Base-by-base conservation (phyloP, 2,888 invertebrate genomes). In the Eupeodes latifasciatus region DNA sequence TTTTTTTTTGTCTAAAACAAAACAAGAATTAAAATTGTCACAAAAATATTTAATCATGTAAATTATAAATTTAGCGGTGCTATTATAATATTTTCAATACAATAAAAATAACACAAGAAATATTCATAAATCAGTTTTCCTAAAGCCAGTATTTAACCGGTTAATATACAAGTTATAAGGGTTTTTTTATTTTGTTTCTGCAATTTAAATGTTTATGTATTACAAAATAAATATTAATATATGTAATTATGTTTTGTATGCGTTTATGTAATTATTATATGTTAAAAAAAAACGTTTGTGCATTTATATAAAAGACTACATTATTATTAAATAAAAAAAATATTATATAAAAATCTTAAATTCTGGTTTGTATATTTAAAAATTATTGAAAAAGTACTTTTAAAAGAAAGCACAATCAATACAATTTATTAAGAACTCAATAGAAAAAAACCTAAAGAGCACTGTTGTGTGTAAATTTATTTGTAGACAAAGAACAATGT, bases 371-470 rank as follows among this genome's bases (percentile, higher is more conserved):
- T 47, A 34, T 5, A 34, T 12, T 34, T 34, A 14, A 34, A 57
- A 34, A 57, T 6, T 4, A 57, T 61, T 61, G 47, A n/a, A 51
- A 67, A 76, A 55, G 19, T 55, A 34, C 14, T 71, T 71, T 27
- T 14, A 12, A 55, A 40, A 12, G 14, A 55, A 66, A 67, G 85
- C 85, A 85, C 85, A 85, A 85, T 85, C 77, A 78, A 67, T n/a
- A 67, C 49, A 67, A 67, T 10, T 49, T 0, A 1, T 61, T 44
- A 34, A 44, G 76, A 67, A 27, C 5, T 47, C 14, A 66, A 62
- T 5, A 64, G 27, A 36, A 51, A 51, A 61, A 51, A 9, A 4
- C 49, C 27, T 27, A 27, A 66, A 80, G n/a, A 80, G n/a, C 62
- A 77, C 44, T 19, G 27, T 53, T 79, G 61, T 47, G 53, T 14